Percentiles rank a stretch among this genome's conserved stretches.
phyloP scores from a whole-genome alignment of 30 jellyfish, hydroid and myxozoan genomes.

The Morbakka virulenta region DNA sequence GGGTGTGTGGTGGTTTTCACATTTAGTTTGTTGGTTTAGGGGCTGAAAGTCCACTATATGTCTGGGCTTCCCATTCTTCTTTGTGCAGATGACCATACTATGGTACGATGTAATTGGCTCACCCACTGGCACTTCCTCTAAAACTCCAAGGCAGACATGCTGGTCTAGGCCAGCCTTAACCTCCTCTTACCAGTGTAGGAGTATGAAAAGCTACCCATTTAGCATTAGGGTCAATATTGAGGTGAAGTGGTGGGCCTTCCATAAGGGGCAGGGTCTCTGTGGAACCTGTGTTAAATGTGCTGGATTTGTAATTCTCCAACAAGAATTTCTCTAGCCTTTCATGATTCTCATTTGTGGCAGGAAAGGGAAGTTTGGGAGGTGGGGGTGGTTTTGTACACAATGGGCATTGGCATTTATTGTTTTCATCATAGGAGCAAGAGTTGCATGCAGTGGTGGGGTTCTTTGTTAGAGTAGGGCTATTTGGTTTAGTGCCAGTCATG shows the following conservation, averaged over 20 bases:
- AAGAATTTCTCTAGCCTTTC: slow-evolving; percentile 25
- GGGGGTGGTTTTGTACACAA: too few species aligned
- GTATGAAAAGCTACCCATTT: slow-evolving; percentile 26
- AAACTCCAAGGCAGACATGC: background rate
- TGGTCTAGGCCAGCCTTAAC: too few species aligned
- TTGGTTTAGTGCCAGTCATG: too few species aligned
- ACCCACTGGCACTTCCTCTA: slow-evolving; percentile 6
- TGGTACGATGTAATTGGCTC: background rate
- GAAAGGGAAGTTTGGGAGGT: too few species aligned
- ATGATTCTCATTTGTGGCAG: slow-evolving; percentile 6
- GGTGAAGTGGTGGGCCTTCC: slow-evolving; percentile 33
- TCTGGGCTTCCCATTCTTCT: slow-evolving; percentile 20
- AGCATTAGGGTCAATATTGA: slow-evolving; percentile 17
- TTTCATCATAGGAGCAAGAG: too few species aligned
- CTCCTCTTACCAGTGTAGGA: too few species aligned
- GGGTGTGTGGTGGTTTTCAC: slow-evolving; percentile 76
- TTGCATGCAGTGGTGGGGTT: too few species aligned
- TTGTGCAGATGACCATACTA: slow-evolving; percentile 6
- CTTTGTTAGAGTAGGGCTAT: too few species aligned
- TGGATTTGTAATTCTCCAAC: slow-evolving; percentile 18
- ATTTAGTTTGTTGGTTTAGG: slow-evolving; percentile 31
- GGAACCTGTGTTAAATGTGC: slow-evolving; percentile 35
- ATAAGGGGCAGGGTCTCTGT: slow-evolving; percentile 42
- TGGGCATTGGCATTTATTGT: too few species aligned
- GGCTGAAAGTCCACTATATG: slow-evolving; percentile 60